A percentile compares a stretch with the other conserved stretches of the same genome.
Conservation (phyloP, 2,113 vertebrate species). For the Paracanthobrama guichenoti region DNA sequence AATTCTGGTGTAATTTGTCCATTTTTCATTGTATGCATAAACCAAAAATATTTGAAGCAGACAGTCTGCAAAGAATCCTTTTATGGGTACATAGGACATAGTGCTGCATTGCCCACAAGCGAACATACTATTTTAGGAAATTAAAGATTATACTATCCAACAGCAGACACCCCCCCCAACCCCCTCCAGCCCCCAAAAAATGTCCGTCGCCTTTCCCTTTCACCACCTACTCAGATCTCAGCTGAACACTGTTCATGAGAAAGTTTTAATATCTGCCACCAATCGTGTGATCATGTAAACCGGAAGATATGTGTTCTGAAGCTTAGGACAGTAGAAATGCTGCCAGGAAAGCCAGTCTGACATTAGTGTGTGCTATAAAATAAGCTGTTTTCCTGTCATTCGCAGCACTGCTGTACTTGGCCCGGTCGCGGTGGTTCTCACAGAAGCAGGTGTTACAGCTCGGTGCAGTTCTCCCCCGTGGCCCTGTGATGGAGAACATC, state of each 20-base stretch:
- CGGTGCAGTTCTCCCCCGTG: constrained; percentile 74
- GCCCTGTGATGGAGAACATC: constrained; percentile 80
- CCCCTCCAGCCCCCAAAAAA: background rate
- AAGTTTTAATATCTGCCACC: constrained; percentile 24
- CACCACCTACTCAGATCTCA: constrained; percentile 24
- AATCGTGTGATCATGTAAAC: constrained; percentile 22
- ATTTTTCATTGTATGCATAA: background rate
- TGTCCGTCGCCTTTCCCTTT: constrained; percentile 1
- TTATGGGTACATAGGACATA: background rate
- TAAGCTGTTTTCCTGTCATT: constrained; percentile 37
- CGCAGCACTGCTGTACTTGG: constrained; percentile 41
- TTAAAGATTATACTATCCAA: constrained; percentile 7
- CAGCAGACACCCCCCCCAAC: background rate
- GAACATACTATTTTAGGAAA: constrained; percentile 17
- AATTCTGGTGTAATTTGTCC: background rate
- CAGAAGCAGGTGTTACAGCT: constrained; percentile 75
- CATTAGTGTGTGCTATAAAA: constrained; percentile 10
- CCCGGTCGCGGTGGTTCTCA: constrained; percentile 64
- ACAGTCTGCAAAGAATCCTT: background rate
- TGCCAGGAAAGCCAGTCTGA: constrained; percentile 33
- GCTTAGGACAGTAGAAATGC: constrained; percentile 17
- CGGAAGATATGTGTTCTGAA: constrained; percentile 1
- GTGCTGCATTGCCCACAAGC: constrained; percentile 16
- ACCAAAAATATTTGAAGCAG: background rate
- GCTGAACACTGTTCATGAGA: background rate